These are phyloP conservation scores for Notolabrus celidotus DNA, from an alignment of 2,797 vertebrate species.

Conservation along the genomic window DNA sequence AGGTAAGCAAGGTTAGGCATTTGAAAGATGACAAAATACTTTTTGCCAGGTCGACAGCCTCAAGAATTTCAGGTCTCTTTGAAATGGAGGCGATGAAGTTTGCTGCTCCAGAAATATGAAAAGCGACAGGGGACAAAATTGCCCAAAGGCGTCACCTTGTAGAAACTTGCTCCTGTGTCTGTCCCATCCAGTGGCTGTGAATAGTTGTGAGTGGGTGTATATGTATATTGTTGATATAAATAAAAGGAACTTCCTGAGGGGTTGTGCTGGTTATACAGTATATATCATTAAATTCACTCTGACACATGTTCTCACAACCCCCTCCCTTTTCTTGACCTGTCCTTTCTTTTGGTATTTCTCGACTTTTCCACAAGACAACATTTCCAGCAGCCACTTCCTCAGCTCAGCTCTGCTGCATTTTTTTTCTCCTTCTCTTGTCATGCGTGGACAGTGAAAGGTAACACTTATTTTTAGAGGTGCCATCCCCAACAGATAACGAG, in stretches of 20 bases:
- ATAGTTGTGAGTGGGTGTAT: constrained; percentile 16
- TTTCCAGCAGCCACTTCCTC: constrained; percentile 29
- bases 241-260: constrained; percentile 21
- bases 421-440: constrained; percentile 37
- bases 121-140: constrained; percentile 60
- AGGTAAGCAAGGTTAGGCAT: constrained; percentile 16
- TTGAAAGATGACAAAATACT: constrained; percentile 42
- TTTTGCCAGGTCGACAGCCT: constrained; percentile 44
- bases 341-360: constrained; percentile 42
- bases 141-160: constrained; percentile 59
- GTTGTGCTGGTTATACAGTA: constrained; percentile 7
- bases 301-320: constrained; percentile 45
- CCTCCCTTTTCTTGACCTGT: constrained; percentile 50
- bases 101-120: constrained; percentile 57
- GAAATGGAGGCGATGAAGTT: constrained; percentile 41
- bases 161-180: constrained; percentile 33
- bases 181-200: constrained; percentile 11
- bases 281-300: constrained; percentile 57
- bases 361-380: constrained; percentile 40
- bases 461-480: constrained; percentile 79
- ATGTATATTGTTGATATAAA: constrained; percentile 32
- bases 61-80: constrained; percentile 36
- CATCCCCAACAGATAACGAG: constrained; percentile 78
- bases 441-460: constrained; percentile 66
- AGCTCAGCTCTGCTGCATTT: constrained; percentile 16